Conservation (phyloP, 2,113 vertebrate genomes). For the Bubo scandiacus region DNA sequence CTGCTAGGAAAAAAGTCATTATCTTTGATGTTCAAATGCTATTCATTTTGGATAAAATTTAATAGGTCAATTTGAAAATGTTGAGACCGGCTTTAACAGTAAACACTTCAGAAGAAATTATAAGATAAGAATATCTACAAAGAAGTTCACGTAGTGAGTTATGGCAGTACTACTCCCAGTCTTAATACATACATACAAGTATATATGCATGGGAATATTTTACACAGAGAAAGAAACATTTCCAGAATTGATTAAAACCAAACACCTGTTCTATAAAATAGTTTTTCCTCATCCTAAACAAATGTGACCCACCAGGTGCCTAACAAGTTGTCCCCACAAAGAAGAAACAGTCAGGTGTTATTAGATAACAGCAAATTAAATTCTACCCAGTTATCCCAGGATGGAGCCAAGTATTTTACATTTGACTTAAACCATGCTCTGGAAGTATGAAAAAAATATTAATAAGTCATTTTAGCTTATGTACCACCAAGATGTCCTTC, state of each 20-base stretch:
- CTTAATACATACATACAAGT: neutral
- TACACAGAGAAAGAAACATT: neutral
- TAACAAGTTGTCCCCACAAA: neutral
- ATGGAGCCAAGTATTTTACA: neutral
- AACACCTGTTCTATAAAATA: neutral
- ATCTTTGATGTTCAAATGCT: neutral
- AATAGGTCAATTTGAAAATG: neutral
- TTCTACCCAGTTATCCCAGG: neutral
- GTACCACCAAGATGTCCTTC: neutral
- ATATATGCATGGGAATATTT: neutral
- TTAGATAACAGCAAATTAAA: neutral
- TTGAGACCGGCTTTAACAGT: neutral
- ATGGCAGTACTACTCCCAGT: neutral
- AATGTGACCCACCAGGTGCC: neutral
- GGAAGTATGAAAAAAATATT: neutral
- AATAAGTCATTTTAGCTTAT: neutral
- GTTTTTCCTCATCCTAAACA: neutral
- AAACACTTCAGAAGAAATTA: neutral
- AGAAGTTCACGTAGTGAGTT: neutral
- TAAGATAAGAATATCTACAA: neutral
- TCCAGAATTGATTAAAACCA: neutral
- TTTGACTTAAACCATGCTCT: neutral
- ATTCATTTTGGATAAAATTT: neutral
- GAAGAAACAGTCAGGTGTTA: neutral
- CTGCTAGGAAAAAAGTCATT: neutral